These are phyloP conservation scores for Columbina picui DNA, from an alignment of 2,113 vertebrate genomes.

Conservation along the genomic window DNA sequence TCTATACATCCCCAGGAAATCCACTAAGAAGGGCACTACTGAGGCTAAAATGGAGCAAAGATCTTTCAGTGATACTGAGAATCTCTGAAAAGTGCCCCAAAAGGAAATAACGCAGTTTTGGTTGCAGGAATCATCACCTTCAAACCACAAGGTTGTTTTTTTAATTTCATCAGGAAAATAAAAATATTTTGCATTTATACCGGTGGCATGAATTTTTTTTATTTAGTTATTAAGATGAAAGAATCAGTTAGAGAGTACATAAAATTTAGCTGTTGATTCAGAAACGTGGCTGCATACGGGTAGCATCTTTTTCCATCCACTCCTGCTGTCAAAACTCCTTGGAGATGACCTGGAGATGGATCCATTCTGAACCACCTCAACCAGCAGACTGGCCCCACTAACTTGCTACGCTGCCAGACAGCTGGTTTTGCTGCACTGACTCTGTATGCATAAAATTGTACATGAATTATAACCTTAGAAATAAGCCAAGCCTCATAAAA, in stretches of 20 bases:
- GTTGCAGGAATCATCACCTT: neutral
- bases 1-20: neutral
- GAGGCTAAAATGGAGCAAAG: neutral
- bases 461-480: neutral
- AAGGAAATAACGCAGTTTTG: neutral
- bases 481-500: neutral
- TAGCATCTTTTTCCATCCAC: neutral
- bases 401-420: neutral
- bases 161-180: neutral
- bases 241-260: neutral
- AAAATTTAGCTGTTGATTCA: neutral
- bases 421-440: neutral
- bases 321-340: neutral
- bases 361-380: neutral
- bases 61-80: neutral
- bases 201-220: neutral
- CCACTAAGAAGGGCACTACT: neutral
- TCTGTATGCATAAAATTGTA: neutral
- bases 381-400: neutral
- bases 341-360: neutral
- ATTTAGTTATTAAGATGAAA: neutral
- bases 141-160: neutral
- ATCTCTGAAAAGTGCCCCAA: neutral
- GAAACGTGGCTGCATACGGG: neutral
- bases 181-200: neutral